phyloP scores from a whole-genome alignment of 2,113 vertebrate species.

The Bolborhynchus lineola region DNA sequence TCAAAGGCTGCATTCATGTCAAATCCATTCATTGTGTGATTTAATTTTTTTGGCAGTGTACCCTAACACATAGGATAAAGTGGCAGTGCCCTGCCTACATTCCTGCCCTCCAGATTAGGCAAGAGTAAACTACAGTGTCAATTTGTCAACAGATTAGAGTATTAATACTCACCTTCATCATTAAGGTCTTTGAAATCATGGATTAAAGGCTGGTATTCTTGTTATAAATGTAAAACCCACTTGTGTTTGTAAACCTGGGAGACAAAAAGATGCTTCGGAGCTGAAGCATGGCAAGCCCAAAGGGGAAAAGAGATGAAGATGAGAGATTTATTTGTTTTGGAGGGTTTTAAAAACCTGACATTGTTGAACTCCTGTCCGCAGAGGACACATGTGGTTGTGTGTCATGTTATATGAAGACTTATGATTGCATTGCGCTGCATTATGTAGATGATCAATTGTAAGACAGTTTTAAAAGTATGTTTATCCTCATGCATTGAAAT shows the following conservation, averaged over 20 bases:
- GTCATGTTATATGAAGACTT: background rate
- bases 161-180: background rate
- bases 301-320: background rate
- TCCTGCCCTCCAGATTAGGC: background rate
- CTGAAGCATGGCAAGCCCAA: background rate
- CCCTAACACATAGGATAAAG: background rate
- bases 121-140: background rate
- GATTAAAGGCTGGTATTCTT: background rate
- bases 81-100: background rate
- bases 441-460: background rate
- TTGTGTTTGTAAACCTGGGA: background rate
- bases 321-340: background rate
- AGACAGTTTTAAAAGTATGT: background rate
- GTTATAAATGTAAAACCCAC: background rate
- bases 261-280: background rate
- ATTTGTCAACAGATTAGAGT: background rate
- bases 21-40: background rate
- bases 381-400: background rate
- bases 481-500: background rate
- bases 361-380: background rate
- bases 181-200: background rate
- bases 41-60: background rate
- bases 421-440: background rate
- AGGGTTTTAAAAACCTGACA: background rate
- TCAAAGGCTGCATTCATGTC: background rate